Evolutionary conservation across 2,888 invertebrate genomes (phyloP), one percentile per base, ranked within the genome.

Genomic region (Drosophila meridionalis): DNA sequence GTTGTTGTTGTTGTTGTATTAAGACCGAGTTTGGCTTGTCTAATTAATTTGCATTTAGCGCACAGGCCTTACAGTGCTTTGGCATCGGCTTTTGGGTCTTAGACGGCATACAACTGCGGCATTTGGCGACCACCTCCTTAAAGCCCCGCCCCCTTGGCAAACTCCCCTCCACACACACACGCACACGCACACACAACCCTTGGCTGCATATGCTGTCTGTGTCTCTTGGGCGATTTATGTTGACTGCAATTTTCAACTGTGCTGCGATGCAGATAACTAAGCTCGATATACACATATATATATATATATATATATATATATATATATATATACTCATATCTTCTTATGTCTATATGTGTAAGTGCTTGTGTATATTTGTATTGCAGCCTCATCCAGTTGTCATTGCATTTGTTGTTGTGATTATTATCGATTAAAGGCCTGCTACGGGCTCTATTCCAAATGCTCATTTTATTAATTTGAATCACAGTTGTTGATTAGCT

Each of bases 21-120:
- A 63, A 65, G 63, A 60, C 63, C 70, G 70, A 66, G 50, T 74
- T 76, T 63, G 60, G 59, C 69, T 78, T 73, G 69, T 76, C 78
- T 83, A 83, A 82, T 82, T 83, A 83, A 83, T 82, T 83, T 83
- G 76, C 76, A 83, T 78, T 83, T 80, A 78, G 73, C 67, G 63
- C 68, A 73, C 71, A 63, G 71, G 71, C 61, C 60, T 77, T 38
- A 66, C 63, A 72, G 57, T 60, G 62, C 67, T 65, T 59, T 59
- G 55, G 62, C 53, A 66, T 50, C 50, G 69, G 67, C 68, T 77
- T 70, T 77, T 42, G 38, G 53, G 50, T 73, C 60, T 63, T 67
- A 70, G 81, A 52, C 63, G 57, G 62, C 60, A 43, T 53, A 67
- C 80, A 79, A 66, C 76, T 80, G 80, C 76, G 80, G 65, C 71